Evolutionary conservation across 1,140 invertebrate genomes (phyloP), one percentile per base, ranked within the genome.

Genomic region (Lordiphosa mommai): DNA sequence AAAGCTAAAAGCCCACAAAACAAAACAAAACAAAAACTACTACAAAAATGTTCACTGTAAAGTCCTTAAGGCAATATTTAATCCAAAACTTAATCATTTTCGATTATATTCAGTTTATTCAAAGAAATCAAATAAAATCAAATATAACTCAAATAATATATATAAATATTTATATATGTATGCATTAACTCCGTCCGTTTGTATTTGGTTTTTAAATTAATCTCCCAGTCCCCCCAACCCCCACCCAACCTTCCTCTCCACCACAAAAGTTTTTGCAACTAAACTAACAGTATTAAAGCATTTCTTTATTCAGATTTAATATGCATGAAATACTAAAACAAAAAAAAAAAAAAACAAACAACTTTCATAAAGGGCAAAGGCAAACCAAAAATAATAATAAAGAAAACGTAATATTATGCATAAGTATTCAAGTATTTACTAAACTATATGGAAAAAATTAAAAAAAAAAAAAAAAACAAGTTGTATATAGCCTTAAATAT

Each of bases 401-500:
- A 58, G 58, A 44, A 41, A 59, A 32, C 5, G 20, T 23, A 23
- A 23, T 4, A 5, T 23, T 23, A 23, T 23, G 3, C 20, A 23
- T 23, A 68, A 68, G 64, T 68, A 69, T 68, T 68, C 64, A 47
- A 68, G 47, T 69, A 68, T 68, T 59, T 52, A 66, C 44, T 66
- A 34, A 32, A 50, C 17, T 17, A 29, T 36, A 36, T 50, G 17
- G 36, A 23, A 37, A 20, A 36, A 37, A 50, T 1, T 10, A 58
- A 58, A 57, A 43, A 30, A 13, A 20, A 47, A 36, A 43, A 37
- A 0, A 16, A 16, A 0, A 37, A 29, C 2, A 14, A 40, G 64
- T 70, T 80, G 74, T 80, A 80, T 27, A 82, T 80, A 80, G 70
- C 57, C 74, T 58, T 61, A 30, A 40, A 49, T 66, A 69, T 58